A percentile compares a stretch with the other conserved stretches of the same genome.
These are phyloP conservation scores for Gonatopus flavifemur DNA, from an alignment of 1,140 invertebrate species.

Conservation along the genomic window DNA sequence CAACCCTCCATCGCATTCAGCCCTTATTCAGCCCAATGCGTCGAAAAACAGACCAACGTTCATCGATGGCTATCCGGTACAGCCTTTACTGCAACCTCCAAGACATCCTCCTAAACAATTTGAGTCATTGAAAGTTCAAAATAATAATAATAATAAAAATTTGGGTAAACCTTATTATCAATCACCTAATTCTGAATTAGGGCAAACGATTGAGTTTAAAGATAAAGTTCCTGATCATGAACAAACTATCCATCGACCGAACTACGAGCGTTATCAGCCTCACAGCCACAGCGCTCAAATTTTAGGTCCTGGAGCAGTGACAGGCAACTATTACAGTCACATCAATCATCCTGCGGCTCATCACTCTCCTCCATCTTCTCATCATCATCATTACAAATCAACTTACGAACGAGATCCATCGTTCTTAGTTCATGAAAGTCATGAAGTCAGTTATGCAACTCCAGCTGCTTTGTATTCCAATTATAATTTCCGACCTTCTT, in stretches of 20 bases:
- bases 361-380: too few species aligned
- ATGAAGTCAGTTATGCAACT: conserved; percentile 46
- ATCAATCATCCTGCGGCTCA: conserved; percentile 35
- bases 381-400: conserved; percentile 36
- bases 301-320: conserved; percentile 5
- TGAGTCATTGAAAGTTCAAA: conserved; percentile 39
- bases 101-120: conserved; percentile 34
- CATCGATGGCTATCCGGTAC: conserved; percentile 23
- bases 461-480: conserved; percentile 27
- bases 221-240: conserved; percentile 26
- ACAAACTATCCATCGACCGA: conserved; percentile 15
- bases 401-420: conserved; percentile 44
- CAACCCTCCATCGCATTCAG: neutral
- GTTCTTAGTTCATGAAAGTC: conserved; percentile 49
- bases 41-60: conserved; percentile 35
- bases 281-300: conserved; percentile 17
- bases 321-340: conserved; percentile 43
- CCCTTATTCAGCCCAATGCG: neutral
- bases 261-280: conserved; percentile 22
- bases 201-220: conserved; percentile 22
- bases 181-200: conserved; percentile 19
- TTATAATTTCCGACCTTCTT: conserved; percentile 43
- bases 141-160: too few species aligned
- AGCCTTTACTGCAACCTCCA: conserved; percentile 26
- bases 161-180: conserved; percentile 39